A percentile compares a stretch with the other conserved stretches of the same genome.
Evolutionary conservation across 2,888 invertebrate species (phyloP).

Genomic region (Exephanes ischioxanthus): DNA sequence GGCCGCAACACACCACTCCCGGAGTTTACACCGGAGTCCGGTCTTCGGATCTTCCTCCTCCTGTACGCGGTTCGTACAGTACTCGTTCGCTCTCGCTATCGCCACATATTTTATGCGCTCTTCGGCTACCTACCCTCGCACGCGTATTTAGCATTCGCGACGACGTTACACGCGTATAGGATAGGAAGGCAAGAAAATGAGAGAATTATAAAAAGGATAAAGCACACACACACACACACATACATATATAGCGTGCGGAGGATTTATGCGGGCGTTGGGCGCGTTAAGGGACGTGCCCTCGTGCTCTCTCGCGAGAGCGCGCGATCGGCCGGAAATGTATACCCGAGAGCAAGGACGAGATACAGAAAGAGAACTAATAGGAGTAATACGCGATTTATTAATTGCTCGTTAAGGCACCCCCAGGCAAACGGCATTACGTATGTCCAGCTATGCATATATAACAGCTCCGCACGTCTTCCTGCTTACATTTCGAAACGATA

Average conservation of each 20-base stretch:
- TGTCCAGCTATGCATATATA: slow-evolving; percentile 22
- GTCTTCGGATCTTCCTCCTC: slow-evolving; percentile 48
- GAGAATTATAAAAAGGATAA: slow-evolving; percentile 54
- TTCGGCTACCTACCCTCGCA: slow-evolving; percentile 65
- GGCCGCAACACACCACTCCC: slow-evolving; percentile 32
- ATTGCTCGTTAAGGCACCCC: slow-evolving; percentile 74
- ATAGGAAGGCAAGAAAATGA: slow-evolving; percentile 44
- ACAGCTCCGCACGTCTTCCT: slow-evolving; percentile 24
- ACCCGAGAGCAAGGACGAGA: slow-evolving; percentile 70
- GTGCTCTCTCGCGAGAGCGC: slow-evolving; percentile 78
- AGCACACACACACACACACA: slow-evolving; percentile 64
- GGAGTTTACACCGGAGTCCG: slow-evolving; percentile 47
- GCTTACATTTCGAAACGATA: slow-evolving; percentile 40
- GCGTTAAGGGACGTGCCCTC: slow-evolving; percentile 70
- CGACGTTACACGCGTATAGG: slow-evolving; percentile 68
- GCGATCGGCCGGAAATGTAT: slow-evolving; percentile 82
- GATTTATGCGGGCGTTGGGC: slow-evolving; percentile 75
- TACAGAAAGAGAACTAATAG: slow-evolving; percentile 43
- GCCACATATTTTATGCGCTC: slow-evolving; percentile 70
- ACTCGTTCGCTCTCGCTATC: slow-evolving; percentile 66
- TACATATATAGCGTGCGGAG: slow-evolving; percentile 58
- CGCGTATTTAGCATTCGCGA: slow-evolving; percentile 72
- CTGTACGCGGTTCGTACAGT: slow-evolving; percentile 14
- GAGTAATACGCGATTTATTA: slow-evolving; percentile 75
- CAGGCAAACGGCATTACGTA: slow-evolving; percentile 53